Percentiles rank a stretch among this genome's conserved stretches.
Evolutionary conservation across 2,888 invertebrate species (phyloP).

Genomic region (Hecatera dysodea): DNA sequence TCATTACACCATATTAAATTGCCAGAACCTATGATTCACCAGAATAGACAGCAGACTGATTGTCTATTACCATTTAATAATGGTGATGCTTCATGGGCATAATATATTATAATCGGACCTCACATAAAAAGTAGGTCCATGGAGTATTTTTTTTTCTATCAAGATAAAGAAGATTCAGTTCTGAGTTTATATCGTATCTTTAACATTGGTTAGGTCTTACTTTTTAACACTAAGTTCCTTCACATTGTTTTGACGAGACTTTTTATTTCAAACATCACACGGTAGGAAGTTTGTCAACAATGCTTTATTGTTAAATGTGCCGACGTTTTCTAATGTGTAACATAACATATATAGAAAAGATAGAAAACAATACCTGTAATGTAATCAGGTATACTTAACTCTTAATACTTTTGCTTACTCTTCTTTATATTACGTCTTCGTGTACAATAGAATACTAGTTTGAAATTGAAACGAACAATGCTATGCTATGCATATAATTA

Average conservation of each 20-base stretch:
- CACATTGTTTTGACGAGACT: neutral
- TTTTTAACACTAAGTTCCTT: neutral
- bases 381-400: neutral
- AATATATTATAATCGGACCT: no score
- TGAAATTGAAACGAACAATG: slow-evolving; percentile 12
- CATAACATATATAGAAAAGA: slow-evolving; percentile 3
- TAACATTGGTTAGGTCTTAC: no score
- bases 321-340: slow-evolving; percentile 40
- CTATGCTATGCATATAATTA: neutral
- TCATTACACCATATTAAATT: slow-evolving; percentile 5
- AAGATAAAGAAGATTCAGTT: no score
- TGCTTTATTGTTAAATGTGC: slow-evolving; percentile 50
- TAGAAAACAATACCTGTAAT: neutral
- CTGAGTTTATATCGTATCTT: no score
- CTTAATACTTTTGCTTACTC: neutral
- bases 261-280: slow-evolving; percentile 30
- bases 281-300: slow-evolving; percentile 51
- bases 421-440: neutral
- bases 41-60: slow-evolving; percentile 5
- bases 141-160: no score
- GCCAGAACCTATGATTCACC: slow-evolving; percentile 15
- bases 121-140: neutral
- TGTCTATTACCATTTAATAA: slow-evolving; percentile 2
- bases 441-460: slow-evolving; percentile 17
- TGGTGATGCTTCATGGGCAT: no score